Conservation (phyloP, 2,797 vertebrate species). For the Brachyalestes nurse region DNA sequence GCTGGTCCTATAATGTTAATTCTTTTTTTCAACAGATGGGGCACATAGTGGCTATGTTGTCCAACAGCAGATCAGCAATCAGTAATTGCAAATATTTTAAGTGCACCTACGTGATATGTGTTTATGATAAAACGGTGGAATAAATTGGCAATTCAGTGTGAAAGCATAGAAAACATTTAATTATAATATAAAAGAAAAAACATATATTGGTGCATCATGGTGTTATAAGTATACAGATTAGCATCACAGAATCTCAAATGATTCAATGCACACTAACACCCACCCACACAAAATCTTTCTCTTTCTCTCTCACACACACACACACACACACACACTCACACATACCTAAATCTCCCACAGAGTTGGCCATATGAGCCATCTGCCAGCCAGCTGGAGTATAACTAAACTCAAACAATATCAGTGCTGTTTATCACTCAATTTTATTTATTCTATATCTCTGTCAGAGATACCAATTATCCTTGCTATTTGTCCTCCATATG, state of each 20-base stretch:
- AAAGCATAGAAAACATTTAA: neutral
- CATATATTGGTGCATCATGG: neutral
- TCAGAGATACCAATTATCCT: constrained; percentile 20
- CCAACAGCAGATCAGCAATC: neutral
- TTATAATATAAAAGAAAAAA: neutral
- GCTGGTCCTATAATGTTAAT: neutral
- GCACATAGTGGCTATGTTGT: neutral
- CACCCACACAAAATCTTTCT: constrained; percentile 10
- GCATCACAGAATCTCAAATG: constrained; percentile 5
- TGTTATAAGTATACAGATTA: constrained; percentile 1
- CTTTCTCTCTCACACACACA: neutral
- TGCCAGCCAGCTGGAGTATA: constrained; percentile 51
- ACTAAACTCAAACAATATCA: constrained; percentile 42
- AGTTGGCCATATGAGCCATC: constrained; percentile 52
- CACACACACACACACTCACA: neutral
- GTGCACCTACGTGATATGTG: neutral
- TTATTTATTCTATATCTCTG: constrained; percentile 22
- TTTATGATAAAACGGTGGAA: neutral
- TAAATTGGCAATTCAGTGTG: neutral
- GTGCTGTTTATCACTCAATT: constrained; percentile 32
- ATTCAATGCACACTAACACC: constrained; percentile 14
- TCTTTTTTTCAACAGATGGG: neutral
- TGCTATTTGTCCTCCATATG: constrained; percentile 4
- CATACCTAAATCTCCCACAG: constrained; percentile 40
- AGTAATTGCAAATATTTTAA: neutral